phyloP scores from a whole-genome alignment of 2,113 vertebrate species.

The Mystacornis crossleyi region DNA sequence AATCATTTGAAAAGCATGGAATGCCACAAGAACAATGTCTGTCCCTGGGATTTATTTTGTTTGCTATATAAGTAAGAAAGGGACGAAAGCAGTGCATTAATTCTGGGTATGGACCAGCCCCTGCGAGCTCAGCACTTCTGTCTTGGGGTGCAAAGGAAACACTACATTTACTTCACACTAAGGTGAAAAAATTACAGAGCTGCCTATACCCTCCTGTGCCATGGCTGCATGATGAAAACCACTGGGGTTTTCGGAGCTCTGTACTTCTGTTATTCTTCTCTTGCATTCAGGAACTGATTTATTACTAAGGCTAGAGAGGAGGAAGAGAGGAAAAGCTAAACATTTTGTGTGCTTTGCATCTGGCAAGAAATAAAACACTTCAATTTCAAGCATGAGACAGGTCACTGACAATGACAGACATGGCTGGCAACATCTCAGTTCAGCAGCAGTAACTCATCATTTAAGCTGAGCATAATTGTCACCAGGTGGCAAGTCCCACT shows the following conservation, averaged over 20 bases:
- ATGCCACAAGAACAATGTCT: neutral
- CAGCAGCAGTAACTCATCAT: neutral
- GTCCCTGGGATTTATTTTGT: neutral
- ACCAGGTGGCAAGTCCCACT: conserved; percentile 15
- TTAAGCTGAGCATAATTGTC: conserved; percentile 10
- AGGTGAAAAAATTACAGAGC: neutral
- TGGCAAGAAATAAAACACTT: conserved; percentile 37
- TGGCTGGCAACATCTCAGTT: conserved; percentile 49
- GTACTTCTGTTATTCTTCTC: conserved; percentile 12
- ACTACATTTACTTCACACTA: neutral
- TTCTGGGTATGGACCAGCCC: neutral
- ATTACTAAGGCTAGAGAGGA: conserved; percentile 3
- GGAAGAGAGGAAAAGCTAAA: conserved; percentile 4
- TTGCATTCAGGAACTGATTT: conserved; percentile 51
- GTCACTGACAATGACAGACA: conserved; percentile 24
- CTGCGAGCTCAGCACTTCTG: neutral
- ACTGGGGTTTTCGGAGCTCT: neutral
- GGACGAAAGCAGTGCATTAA: neutral
- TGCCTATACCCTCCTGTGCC: neutral
- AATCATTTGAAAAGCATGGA: neutral
- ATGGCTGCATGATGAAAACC: neutral
- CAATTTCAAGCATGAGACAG: conserved; percentile 42
- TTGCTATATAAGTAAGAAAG: neutral
- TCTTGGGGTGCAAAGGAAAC: neutral
- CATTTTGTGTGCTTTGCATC: conserved; percentile 3